Evolutionary conservation across 2,888 invertebrate species (phyloP).

Genomic region (Phytoseiulus persimilis): DNA sequence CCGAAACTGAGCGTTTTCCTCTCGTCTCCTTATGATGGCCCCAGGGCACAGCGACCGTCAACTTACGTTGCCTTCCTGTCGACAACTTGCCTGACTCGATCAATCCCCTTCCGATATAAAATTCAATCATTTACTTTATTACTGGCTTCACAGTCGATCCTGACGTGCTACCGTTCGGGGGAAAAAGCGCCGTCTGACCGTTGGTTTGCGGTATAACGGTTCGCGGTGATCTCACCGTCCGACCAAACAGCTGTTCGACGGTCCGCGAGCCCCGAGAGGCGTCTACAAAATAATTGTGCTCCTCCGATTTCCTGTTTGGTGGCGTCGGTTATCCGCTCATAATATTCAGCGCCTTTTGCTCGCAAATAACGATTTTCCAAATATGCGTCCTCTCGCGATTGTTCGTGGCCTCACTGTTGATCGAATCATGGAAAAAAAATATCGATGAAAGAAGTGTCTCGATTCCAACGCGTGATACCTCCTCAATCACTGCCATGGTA

Average conservation of each 20-base stretch:
- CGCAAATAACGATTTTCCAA: no score
- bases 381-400: no score
- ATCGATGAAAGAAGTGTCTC: background rate
- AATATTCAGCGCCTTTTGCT: background rate
- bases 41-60: background rate
- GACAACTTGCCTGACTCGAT: background rate
- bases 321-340: background rate
- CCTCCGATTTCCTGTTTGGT: background rate
- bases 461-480: background rate
- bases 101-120: background rate
- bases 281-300: background rate
- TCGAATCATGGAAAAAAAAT: background rate
- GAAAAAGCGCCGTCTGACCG: background rate
- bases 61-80: background rate
- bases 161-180: background rate
- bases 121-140: background rate
- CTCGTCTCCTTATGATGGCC: background rate
- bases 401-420: background rate
- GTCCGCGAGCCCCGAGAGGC: background rate
- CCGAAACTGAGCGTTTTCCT: background rate
- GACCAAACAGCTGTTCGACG: background rate
- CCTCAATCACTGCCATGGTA: background rate
- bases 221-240: background rate
- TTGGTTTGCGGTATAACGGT: background rate
- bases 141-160: background rate